phyloP scores from a whole-genome alignment of 2,113 vertebrate species.

The Taurulus bubalis region DNA sequence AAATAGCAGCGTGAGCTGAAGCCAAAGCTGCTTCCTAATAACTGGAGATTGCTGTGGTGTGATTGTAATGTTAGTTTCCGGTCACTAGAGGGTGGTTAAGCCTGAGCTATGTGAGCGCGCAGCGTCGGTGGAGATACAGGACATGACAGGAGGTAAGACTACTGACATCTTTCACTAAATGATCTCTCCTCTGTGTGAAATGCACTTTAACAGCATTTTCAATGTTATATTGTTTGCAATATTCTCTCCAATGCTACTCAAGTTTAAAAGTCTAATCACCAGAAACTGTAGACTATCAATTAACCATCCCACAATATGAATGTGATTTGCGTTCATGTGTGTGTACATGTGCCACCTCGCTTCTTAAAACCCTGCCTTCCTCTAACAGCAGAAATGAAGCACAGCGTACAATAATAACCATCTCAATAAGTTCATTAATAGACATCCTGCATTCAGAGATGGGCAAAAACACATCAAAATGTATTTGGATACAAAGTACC shows the following conservation, averaged over 20 bases:
- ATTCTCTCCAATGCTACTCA: background rate
- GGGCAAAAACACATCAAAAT: too few relatives aligned
- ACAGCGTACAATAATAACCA: background rate
- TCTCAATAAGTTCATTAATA: background rate
- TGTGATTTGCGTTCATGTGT: background rate
- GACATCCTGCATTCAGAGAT: too few relatives aligned
- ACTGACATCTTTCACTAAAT: slow-evolving; percentile 19
- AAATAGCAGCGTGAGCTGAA: slow-evolving; percentile 23
- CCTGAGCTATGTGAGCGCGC: slow-evolving; percentile 57
- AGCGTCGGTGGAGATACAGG: slow-evolving; percentile 1
- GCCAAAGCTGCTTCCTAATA: slow-evolving; percentile 26
- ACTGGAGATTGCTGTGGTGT: slow-evolving; percentile 21
- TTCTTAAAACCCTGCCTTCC: background rate
- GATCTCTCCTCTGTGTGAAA: slow-evolving; percentile 6
- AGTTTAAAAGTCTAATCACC: background rate
- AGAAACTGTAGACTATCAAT: background rate
- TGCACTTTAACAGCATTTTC: background rate
- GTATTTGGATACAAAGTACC: too few relatives aligned
- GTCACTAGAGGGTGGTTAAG: slow-evolving; percentile 82
- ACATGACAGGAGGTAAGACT: slow-evolving; percentile 59
- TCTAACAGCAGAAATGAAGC: background rate
- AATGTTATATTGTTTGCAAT: background rate
- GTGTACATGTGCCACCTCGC: background rate
- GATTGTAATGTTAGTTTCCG: slow-evolving; percentile 51
- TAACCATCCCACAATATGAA: background rate